Conservation (phyloP, 2,888 invertebrate species). For the Apomyelois bistriatella region DNA sequence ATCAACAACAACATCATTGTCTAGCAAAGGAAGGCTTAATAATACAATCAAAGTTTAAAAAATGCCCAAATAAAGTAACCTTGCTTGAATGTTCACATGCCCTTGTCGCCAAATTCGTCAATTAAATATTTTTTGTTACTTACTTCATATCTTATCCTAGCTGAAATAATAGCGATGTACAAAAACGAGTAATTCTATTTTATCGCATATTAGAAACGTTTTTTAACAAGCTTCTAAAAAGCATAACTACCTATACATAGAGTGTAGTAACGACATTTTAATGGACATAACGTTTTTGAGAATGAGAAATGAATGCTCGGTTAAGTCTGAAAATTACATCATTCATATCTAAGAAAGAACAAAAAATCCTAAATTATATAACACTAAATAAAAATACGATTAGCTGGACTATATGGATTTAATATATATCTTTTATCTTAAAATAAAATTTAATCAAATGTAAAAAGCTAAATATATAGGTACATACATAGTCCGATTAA, state of each 20-base stretch:
- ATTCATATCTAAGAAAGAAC: slow-evolving; percentile 6
- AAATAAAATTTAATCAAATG: too few species aligned
- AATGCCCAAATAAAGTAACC: background rate
- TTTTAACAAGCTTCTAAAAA: slow-evolving; percentile 40
- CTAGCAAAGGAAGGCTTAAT: too few species aligned
- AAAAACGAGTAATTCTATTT: slow-evolving; percentile 34
- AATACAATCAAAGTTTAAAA: too few species aligned
- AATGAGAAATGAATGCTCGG: slow-evolving; percentile 33
- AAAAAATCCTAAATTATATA: background rate
- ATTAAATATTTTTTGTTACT: slow-evolving; percentile 2
- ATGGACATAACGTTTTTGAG: slow-evolving; percentile 36
- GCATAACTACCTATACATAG: slow-evolving; percentile 15
- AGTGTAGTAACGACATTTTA: slow-evolving; percentile 51
- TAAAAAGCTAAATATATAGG: too few species aligned
- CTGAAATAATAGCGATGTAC: slow-evolving; percentile 23
- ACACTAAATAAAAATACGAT: background rate
- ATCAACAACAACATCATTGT: too few species aligned
- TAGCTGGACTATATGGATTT: too few species aligned
- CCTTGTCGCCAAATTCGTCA: background rate
- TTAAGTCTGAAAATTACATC: slow-evolving; percentile 31
- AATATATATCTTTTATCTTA: too few species aligned
- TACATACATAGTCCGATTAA: too few species aligned
- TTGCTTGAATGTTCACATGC: background rate
- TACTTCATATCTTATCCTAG: background rate
- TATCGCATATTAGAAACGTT: slow-evolving; percentile 34